Base-by-base conservation (phyloP, 2,888 invertebrate species). In the Drosophila melanosoma region DNA sequence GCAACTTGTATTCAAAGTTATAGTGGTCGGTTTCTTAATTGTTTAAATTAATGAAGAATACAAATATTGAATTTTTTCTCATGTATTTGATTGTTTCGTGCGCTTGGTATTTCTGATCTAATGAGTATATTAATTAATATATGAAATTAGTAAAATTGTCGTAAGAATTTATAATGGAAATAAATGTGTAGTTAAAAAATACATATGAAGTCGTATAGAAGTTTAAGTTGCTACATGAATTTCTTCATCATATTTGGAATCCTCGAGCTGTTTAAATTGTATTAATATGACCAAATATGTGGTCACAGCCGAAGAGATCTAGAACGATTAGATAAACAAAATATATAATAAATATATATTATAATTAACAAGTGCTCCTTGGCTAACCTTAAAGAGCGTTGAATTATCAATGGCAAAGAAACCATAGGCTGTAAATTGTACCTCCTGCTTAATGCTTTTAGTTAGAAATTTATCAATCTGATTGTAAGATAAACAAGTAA, bases 271-370 rank as follows among this genome's bases (percentile, higher is more conserved):
- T 36, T 93, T 93, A 40, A 93, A 93, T 76, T 93, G 93, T 70
- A 93, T 92, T 36, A 93, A 82, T 58, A 93, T 93, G 2, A 93
- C 92, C 66, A 93, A 82, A 72, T 93, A 93, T 0, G 93, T 93
- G 52, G 93, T 93, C 0, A 93, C 92, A 3, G 93, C 93, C 17
- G 92, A 92, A 67, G 92, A 92, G 17, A 93, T 93, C 93, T 93
- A 61, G 29, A 57, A 36, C n/a, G 20, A 15, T n/a, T 26, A 3
- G 12, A 33, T 26, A 15, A n/a, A 51, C 12, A 45, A 5, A 29
- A n/a, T 52, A 32, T 23, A 26, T 23, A 32, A 56, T 35, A 33
- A 17, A 5, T 29, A n/a, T 52, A 32, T 23, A 26, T 23, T 35
- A 56, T 35, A 33, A 17, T 33, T 6, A 26, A 11, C 11, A 4